phyloP scores from a whole-genome alignment of 2,113 vertebrate species.

The Diphyllodes magnificus region DNA sequence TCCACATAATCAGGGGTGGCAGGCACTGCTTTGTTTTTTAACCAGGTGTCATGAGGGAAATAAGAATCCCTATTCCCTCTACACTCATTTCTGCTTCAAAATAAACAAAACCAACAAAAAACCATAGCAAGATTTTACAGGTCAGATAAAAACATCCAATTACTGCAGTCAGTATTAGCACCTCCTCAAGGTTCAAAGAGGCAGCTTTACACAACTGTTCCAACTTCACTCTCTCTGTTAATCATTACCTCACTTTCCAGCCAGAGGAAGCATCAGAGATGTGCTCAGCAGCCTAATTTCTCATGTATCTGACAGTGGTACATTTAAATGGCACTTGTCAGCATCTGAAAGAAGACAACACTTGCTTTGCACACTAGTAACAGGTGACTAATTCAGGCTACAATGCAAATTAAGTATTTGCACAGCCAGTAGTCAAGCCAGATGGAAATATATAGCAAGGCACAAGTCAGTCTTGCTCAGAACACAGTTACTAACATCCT shows the following conservation, averaged over 20 bases:
- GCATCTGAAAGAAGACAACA: background rate
- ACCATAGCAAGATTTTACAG: background rate
- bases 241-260: background rate
- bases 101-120: background rate
- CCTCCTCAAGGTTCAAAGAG: background rate
- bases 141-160: background rate
- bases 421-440: background rate
- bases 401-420: background rate
- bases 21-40: background rate
- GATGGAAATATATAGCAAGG: background rate
- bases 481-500: background rate
- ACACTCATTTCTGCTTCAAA: background rate
- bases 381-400: background rate
- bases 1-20: background rate
- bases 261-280: background rate
- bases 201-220: background rate
- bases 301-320: background rate
- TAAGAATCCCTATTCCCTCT: background rate
- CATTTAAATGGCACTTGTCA: background rate
- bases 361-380: background rate
- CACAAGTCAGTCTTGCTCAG: background rate
- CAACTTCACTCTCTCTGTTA: background rate
- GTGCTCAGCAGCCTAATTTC: background rate
- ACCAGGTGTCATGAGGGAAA: background rate
- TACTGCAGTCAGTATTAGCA: background rate